Evolutionary conservation across 2,113 vertebrate genomes (phyloP).

Genomic region (Nansenia antarctica): DNA sequence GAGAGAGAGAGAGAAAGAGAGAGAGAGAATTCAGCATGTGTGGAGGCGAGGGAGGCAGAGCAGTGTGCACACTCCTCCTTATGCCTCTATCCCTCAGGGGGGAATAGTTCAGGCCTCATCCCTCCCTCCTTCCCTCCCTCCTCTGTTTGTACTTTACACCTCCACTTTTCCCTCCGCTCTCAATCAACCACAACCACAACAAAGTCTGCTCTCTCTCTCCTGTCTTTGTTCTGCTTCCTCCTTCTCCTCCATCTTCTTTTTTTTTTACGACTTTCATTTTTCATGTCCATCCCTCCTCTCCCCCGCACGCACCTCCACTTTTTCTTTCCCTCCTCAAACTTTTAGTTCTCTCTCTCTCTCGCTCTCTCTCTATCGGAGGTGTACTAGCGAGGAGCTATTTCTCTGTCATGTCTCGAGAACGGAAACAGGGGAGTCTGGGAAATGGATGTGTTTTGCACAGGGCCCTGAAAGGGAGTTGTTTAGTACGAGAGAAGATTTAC

Average conservation of each 20-base stretch:
- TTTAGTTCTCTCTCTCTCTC: conserved; percentile 21
- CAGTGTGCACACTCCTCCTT: neutral
- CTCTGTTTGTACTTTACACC: conserved; percentile 10
- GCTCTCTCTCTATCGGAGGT: neutral
- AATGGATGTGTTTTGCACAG: neutral
- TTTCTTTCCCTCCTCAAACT: conserved; percentile 20
- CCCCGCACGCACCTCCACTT: conserved; percentile 7
- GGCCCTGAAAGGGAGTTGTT: conserved; percentile 48
- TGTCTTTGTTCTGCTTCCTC: conserved; percentile 8
- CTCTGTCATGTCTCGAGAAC: neutral
- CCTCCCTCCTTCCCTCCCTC: neutral
- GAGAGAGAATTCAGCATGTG: conserved; percentile 8
- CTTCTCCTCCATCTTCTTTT: conserved; percentile 1
- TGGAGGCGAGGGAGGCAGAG: conserved; percentile 14
- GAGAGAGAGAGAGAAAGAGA: neutral
- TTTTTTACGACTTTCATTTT: conserved; percentile 22
- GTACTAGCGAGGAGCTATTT: no score
- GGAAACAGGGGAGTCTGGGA: neutral
- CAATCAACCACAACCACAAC: conserved; percentile 5
- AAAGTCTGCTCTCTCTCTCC: conserved; percentile 16
- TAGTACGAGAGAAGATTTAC: conserved; percentile 41
- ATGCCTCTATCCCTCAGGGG: neutral
- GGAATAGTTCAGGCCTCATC: neutral
- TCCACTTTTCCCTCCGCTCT: conserved; percentile 27
- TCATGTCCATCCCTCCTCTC: conserved; percentile 6